A percentile compares a stretch with the other conserved stretches of the same genome.
These are phyloP conservation scores for Agrotis segetum DNA, from an alignment of 2,888 invertebrate species.

Conservation along the genomic window DNA sequence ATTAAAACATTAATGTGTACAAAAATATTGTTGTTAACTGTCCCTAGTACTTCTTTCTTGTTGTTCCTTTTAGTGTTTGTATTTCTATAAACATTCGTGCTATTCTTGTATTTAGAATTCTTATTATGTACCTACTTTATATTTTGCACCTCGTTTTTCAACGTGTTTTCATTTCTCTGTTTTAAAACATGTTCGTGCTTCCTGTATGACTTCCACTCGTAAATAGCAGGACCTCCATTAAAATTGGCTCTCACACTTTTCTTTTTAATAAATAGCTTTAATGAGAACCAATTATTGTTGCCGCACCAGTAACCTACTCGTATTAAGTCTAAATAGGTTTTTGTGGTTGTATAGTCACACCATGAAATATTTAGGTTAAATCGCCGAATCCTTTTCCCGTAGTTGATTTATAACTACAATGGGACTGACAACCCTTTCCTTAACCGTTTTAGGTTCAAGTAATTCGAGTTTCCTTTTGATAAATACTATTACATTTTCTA, in stretches of 20 bases:
- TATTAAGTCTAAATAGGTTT: slow-evolving; percentile 24
- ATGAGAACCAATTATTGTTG: slow-evolving; percentile 3
- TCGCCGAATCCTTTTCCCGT: slow-evolving; percentile 20
- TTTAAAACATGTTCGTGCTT: neutral
- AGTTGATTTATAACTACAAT: neutral
- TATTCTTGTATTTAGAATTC: too few species aligned
- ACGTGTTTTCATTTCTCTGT: neutral
- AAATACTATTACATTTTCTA: neutral
- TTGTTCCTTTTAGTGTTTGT: neutral
- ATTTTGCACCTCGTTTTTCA: too few species aligned
- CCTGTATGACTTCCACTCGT: neutral
- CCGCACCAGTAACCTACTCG: slow-evolving; percentile 11
- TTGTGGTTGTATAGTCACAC: slow-evolving; percentile 13
- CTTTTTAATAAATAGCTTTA: slow-evolving; percentile 9
- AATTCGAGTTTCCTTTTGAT: neutral
- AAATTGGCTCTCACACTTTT: neutral
- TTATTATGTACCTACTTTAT: too few species aligned
- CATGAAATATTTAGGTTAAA: slow-evolving; percentile 13
- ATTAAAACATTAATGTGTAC: slow-evolving; percentile 23
- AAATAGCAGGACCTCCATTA: neutral
- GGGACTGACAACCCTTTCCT: neutral
- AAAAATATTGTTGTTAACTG: slow-evolving; percentile 17
- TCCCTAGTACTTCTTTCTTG: neutral
- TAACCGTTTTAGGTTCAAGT: neutral
- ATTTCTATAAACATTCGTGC: neutral